Conservation (phyloP, 2,113 vertebrate genomes). For the Epinephelus cyanopodus region DNA sequence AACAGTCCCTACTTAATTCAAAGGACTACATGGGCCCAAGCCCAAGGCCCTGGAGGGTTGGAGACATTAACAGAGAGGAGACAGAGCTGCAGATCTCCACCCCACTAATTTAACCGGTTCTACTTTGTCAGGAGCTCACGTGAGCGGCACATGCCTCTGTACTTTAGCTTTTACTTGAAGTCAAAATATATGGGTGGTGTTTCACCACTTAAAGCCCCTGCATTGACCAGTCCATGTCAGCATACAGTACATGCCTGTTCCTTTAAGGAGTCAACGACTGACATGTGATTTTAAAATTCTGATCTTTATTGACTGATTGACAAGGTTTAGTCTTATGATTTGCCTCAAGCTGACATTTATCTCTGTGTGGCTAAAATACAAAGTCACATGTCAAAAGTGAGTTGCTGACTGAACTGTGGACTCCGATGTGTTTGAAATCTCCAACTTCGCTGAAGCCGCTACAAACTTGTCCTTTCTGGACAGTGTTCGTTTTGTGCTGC, state of each 20-base stretch:
- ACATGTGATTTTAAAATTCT: not conserved
- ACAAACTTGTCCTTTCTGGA: not conserved
- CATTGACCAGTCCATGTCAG: not conserved
- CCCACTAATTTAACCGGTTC: not conserved
- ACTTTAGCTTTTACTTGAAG: not conserved
- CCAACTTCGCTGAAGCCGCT: not conserved
- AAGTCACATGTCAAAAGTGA: not conserved
- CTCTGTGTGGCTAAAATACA: not conserved
- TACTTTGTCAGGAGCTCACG: too few species aligned
- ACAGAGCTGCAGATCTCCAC: not conserved
- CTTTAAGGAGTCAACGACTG: not conserved
- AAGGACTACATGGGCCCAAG: not conserved
- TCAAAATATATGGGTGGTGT: not conserved
- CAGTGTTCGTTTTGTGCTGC: not conserved
- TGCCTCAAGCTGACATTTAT: not conserved
- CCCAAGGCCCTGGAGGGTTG: not conserved
- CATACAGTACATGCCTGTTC: not conserved
- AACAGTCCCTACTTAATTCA: not conserved
- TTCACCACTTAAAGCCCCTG: not conserved
- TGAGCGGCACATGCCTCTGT: not conserved
- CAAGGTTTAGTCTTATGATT: not conserved
- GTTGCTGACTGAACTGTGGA: not conserved
- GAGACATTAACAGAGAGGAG: not conserved
- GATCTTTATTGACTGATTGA: not conserved
- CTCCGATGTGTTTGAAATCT: not conserved